A percentile compares a stretch with the other conserved stretches of the same genome.
Evolutionary conservation across 2,797 vertebrate genomes (phyloP).

Genomic region (Sebastes nivosus): DNA sequence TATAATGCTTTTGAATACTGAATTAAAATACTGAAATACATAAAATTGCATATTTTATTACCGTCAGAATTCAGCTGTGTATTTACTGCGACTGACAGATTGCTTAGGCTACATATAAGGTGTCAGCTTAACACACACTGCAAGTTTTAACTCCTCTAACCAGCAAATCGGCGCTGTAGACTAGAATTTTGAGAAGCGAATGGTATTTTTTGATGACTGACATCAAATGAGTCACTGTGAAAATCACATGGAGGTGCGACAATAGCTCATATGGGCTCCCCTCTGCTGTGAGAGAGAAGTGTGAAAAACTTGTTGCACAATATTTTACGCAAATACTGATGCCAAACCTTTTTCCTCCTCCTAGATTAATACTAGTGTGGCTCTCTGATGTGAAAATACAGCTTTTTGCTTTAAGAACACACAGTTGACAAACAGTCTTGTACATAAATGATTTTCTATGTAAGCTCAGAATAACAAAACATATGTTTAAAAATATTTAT

Average conservation of each 20-base stretch:
- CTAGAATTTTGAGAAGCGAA: background rate
- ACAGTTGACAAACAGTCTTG: background rate
- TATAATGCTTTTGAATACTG: background rate
- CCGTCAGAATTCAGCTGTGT: background rate
- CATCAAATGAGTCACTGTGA: background rate
- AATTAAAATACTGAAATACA: constrained; percentile 8
- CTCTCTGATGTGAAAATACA: background rate
- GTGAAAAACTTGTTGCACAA: background rate
- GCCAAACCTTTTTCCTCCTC: background rate
- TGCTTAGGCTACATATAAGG: background rate
- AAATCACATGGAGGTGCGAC: background rate
- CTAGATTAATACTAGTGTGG: background rate
- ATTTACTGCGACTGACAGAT: background rate
- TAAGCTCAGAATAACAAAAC: constrained; percentile 38
- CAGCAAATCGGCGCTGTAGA: background rate
- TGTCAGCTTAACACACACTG: background rate
- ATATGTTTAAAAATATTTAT: constrained; percentile 81
- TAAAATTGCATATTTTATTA: background rate
- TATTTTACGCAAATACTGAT: background rate
- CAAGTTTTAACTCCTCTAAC: background rate
- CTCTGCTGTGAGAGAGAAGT: background rate
- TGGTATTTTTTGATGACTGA: background rate
- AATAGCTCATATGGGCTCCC: background rate
- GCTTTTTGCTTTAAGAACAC: background rate
- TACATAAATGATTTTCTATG: background rate